These are phyloP conservation scores for Diaperis boleti DNA, from an alignment of 2,888 invertebrate genomes.

Conservation along the genomic window DNA sequence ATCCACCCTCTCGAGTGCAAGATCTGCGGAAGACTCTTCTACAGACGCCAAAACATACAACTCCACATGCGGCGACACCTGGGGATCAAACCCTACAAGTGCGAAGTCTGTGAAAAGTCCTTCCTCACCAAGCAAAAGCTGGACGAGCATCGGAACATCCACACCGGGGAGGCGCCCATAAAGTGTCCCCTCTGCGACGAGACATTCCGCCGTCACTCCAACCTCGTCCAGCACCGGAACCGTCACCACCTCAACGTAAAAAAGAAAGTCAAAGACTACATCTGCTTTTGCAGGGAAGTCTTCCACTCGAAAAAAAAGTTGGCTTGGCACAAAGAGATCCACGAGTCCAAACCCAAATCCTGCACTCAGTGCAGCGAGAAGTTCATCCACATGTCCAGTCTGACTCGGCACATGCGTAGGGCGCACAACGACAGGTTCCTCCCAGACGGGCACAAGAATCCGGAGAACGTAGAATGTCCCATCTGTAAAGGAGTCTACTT, in stretches of 20 bases:
- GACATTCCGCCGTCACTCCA: slow-evolving; percentile 85
- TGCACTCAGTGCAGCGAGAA: slow-evolving; percentile 89
- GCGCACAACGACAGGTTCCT: slow-evolving; percentile 83
- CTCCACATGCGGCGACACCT: slow-evolving; percentile 85
- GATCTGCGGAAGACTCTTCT: slow-evolving; percentile 84
- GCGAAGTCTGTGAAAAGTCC: slow-evolving; percentile 84
- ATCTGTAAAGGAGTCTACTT: slow-evolving; percentile 83
- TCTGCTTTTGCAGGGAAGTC: slow-evolving; percentile 78
- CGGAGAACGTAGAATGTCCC: slow-evolving; percentile 81
- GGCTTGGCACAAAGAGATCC: slow-evolving; percentile 86
- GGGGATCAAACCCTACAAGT: slow-evolving; percentile 76
- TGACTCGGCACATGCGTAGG: slow-evolving; percentile 85
- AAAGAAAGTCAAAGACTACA: slow-evolving; percentile 71
- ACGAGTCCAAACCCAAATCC: slow-evolving; percentile 84
- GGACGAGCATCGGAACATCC: slow-evolving; percentile 84
- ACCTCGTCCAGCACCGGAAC: slow-evolving; percentile 86
- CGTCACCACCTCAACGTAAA: slow-evolving; percentile 81
- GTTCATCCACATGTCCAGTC: slow-evolving; percentile 85
- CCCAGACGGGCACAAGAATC: slow-evolving; percentile 71
- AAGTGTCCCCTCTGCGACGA: slow-evolving; percentile 86
- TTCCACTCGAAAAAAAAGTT: slow-evolving; percentile 87
- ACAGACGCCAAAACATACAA: slow-evolving; percentile 78
- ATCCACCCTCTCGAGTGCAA: slow-evolving; percentile 86
- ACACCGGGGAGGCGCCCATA: slow-evolving; percentile 84
- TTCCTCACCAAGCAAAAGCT: slow-evolving; percentile 87